These are phyloP conservation scores for Diarsia dahlii DNA, from an alignment of 2,888 invertebrate genomes.

Conservation along the genomic window DNA sequence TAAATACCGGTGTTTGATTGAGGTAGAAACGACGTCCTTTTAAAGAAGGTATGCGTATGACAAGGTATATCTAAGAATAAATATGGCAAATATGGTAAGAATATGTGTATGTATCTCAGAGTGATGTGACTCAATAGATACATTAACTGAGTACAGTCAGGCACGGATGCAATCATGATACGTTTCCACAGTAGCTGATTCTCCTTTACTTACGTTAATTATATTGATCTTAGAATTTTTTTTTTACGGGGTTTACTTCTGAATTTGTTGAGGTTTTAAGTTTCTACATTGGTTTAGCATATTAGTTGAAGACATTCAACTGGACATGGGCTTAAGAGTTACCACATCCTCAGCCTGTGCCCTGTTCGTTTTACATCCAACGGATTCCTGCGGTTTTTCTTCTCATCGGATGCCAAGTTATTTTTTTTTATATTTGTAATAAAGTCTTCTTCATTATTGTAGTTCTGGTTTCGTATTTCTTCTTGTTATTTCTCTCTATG, in stretches of 20 bases:
- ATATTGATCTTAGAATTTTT: not conserved
- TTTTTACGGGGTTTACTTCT: not conserved
- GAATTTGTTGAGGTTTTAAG: not conserved
- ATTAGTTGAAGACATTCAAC: not conserved
- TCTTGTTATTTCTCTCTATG: not conserved
- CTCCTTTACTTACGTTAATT: not conserved
- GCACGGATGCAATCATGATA: not conserved
- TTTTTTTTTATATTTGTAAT: no score
- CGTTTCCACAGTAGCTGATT: not conserved
- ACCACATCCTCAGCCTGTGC: not conserved
- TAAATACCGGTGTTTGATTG: slow-evolving; percentile 12
- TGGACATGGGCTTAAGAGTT: not conserved
- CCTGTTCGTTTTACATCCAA: not conserved
- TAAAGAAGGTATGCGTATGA: slow-evolving; percentile 9
- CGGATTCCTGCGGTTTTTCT: not conserved
- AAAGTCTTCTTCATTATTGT: not conserved
- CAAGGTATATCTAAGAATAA: slow-evolving; percentile 12
- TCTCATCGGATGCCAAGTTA: not conserved
- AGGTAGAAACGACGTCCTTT: slow-evolving; percentile 12
- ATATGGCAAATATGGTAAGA: not conserved
- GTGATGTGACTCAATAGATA: slow-evolving; percentile 18
- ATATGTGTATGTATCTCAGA: slow-evolving; percentile 14
- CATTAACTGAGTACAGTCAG: not conserved
- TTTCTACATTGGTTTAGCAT: not conserved
- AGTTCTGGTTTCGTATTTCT: not conserved